These are phyloP conservation scores for Perca flavescens DNA, from an alignment of 2,113 vertebrate species.

Conservation along the genomic window DNA sequence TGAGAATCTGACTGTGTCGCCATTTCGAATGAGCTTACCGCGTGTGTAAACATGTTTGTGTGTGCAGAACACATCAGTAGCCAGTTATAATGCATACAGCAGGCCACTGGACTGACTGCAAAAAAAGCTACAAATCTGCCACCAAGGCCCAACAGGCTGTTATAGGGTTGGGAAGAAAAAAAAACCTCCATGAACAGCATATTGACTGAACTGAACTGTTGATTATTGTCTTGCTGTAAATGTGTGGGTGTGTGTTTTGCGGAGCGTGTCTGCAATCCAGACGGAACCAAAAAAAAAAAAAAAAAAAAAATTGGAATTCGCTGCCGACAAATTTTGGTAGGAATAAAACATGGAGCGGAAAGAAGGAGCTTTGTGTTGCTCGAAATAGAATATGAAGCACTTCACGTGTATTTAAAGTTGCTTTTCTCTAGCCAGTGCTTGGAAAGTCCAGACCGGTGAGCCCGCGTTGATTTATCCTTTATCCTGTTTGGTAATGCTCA, in stretches of 20 bases:
- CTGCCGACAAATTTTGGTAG: conserved; percentile 27
- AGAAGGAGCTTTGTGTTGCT: conserved; percentile 6
- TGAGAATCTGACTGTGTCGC: conserved; percentile 29
- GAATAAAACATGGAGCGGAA: conserved; percentile 28
- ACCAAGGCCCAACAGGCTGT: conserved; percentile 24
- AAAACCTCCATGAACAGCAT: conserved; percentile 14
- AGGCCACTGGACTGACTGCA: conserved; percentile 17
- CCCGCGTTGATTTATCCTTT: conserved; percentile 55
- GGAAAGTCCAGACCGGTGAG: conserved; percentile 35
- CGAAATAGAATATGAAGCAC: neutral
- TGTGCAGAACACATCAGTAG: conserved; percentile 35
- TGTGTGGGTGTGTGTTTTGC: conserved; percentile 32
- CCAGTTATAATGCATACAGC: neutral
- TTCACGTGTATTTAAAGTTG: conserved; percentile 5
- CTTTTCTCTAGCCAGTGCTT: neutral
- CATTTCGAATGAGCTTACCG: conserved; percentile 29
- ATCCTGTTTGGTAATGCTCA: conserved; percentile 48
- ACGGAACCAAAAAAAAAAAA: neutral
- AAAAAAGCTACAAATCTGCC: conserved; percentile 44
- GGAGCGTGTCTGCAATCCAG: conserved; percentile 41
- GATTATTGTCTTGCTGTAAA: conserved; percentile 29
- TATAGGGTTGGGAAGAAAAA: neutral
- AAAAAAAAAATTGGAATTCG: conserved; percentile 4
- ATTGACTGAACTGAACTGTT: conserved; percentile 18
- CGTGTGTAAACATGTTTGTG: conserved; percentile 40